A percentile compares a stretch with the other conserved stretches of the same genome.
Evolutionary conservation across 2,797 vertebrate genomes (phyloP).

Genomic region (Halcyon smyrnensis): DNA sequence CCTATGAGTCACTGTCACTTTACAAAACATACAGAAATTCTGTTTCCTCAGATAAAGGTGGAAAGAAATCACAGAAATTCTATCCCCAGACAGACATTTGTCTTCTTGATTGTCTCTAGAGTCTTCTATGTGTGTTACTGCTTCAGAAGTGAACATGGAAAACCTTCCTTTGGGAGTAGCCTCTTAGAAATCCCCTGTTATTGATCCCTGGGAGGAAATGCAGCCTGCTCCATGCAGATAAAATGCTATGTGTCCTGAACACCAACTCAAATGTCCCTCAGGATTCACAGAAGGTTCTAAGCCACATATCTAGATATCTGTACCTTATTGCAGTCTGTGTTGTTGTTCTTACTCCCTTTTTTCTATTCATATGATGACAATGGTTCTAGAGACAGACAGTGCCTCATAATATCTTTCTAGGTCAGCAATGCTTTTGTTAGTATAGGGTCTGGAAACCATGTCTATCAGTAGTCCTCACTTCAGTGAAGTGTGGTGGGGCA

Average conservation of each 20-base stretch:
- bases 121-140: background rate
- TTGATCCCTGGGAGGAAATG: background rate
- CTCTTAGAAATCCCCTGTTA: background rate
- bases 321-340: background rate
- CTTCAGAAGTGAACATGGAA: background rate
- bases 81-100: background rate
- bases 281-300: background rate
- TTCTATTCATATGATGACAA: background rate
- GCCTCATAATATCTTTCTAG: background rate
- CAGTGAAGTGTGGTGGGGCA: background rate
- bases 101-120: background rate
- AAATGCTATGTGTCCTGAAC: background rate
- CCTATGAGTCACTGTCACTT: background rate
- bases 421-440: background rate
- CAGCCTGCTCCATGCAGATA: background rate
- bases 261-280: background rate
- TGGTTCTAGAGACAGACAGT: background rate
- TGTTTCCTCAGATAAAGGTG: background rate
- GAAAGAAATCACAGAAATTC: background rate
- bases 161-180: background rate
- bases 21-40: background rate
- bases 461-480: background rate
- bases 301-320: background rate
- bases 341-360: background rate
- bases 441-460: background rate